A percentile compares a stretch with the other conserved stretches of the same genome.
Conservation (phyloP, 2,888 invertebrate species). For the Cancer borealis region DNA sequence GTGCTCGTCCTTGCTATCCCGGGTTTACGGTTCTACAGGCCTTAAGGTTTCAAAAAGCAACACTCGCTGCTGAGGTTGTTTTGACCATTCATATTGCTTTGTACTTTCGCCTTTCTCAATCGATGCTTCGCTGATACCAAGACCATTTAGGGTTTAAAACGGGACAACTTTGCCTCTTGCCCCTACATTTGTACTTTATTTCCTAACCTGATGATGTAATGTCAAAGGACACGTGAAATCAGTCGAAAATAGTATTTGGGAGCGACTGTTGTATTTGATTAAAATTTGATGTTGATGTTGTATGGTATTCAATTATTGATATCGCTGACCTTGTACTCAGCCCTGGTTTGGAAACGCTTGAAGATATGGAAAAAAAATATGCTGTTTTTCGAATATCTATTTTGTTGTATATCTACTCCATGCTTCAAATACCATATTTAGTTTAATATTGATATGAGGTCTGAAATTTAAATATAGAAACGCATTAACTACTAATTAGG, state of each 20-base stretch:
- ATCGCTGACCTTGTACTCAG: background rate
- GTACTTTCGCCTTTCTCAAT: background rate
- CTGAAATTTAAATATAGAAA: too few species aligned
- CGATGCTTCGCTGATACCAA: background rate
- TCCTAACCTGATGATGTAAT: background rate
- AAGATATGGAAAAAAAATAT: background rate
- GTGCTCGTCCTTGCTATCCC: background rate
- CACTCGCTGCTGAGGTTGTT: background rate
- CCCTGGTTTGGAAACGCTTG: background rate
- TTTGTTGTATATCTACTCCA: too few species aligned
- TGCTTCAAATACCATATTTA: too few species aligned
- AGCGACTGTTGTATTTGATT: background rate
- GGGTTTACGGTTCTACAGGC: background rate
- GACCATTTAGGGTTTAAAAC: background rate
- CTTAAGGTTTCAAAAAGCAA: background rate
- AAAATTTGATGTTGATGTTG: background rate
- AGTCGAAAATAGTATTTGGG: background rate
- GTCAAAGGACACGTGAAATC: background rate
- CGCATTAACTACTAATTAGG: too few species aligned
- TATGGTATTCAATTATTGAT: background rate
- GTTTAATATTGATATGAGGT: too few species aligned
- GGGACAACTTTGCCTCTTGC: background rate
- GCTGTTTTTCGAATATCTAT: too few species aligned
- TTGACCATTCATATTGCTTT: background rate
- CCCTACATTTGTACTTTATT: background rate